Base-by-base conservation (phyloP, 2,797 vertebrate species). In the Poeciliopsis gracilis region DNA sequence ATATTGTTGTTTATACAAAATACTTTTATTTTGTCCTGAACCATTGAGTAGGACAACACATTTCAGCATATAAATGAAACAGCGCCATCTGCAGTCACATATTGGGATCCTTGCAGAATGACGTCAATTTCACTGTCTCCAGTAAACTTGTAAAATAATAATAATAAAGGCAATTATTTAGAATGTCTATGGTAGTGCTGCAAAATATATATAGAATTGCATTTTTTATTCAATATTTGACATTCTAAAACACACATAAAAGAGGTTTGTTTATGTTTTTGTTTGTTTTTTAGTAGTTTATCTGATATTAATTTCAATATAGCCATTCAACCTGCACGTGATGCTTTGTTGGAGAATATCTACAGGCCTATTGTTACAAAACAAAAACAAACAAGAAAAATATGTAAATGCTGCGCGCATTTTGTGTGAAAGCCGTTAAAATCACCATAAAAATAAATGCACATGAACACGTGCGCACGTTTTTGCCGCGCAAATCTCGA, bases 401-500 rank as follows among this genome's bases (percentile, higher is more conserved):
- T 5, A 9, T 2, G 10, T 33, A 66, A 67, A 67, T 43, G 36
- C 23, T 70, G 25, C 23, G 8, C 30, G 3, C 7, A 20, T 78
- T 33, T 33, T 38, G 13, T 69, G 49, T 30, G 13, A 78, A 41
- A 70, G 13, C 23, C 12, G 11, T 2, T 66, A 51, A 36, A 15
- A 77, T 77, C 38, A 76, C 66, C 75, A 38, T 77, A 70, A 80
- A 77, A 13, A 25, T 12, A 28, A 20, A 5, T 45, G 6, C 11
- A 4, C 15, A 23, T 53, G n/a, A 18, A 23, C 20, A 59, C 38
- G 70, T 49, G 33, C 36, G 80, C 85, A 86, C 86, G 79, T 83
- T 83, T 90, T 85, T 89, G 80, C 84, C 80, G 86, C 87, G 63
- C 70, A 77, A 84, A 87, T 83, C 76, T 84, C 78, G 81, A 87